phyloP scores from a whole-genome alignment of 2,888 invertebrate genomes.

The Oscheius onirici region DNA sequence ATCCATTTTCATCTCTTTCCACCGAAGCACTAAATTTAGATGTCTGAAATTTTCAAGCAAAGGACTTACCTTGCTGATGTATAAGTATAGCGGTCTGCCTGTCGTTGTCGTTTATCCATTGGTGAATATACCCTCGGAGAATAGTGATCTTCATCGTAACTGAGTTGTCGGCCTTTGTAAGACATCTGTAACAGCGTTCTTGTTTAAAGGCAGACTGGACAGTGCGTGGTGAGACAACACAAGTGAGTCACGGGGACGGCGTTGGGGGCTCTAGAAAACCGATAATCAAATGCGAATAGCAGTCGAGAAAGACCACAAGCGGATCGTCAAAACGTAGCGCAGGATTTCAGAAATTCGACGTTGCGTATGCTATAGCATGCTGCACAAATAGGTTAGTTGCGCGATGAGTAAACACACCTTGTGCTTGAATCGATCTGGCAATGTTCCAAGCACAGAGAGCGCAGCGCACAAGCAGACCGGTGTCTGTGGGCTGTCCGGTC shows the following conservation, averaged over 20 bases:
- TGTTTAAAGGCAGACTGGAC: background rate
- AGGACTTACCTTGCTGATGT: slow-evolving; percentile 1
- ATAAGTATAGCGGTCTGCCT: slow-evolving; percentile 21
- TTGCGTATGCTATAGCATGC: slow-evolving; percentile 33
- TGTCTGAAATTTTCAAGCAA: background rate
- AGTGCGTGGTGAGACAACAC: slow-evolving; percentile 1
- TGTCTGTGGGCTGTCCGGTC: slow-evolving; percentile 46
- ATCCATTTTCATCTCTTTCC: slow-evolving; percentile 30
- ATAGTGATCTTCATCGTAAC: slow-evolving; percentile 29
- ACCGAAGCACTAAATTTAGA: slow-evolving; percentile 7
- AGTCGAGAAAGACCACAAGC: background rate
- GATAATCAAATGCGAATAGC: background rate
- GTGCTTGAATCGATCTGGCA: slow-evolving; percentile 27
- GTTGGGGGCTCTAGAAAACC: background rate
- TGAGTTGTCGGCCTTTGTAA: slow-evolving; percentile 18
- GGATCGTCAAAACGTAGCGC: background rate
- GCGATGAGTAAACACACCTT: slow-evolving; percentile 33
- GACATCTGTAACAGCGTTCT: slow-evolving; percentile 18
- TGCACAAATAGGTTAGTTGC: slow-evolving; percentile 33
- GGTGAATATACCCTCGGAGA: slow-evolving; percentile 22
- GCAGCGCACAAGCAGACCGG: slow-evolving; percentile 37
- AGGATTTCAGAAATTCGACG: slow-evolving; percentile 3
- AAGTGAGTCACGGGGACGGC: background rate
- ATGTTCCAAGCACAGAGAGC: slow-evolving; percentile 15
- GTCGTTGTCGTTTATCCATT: slow-evolving; percentile 2